Conservation (phyloP, 2,888 invertebrate genomes). For the Argyra leucocephala region DNA sequence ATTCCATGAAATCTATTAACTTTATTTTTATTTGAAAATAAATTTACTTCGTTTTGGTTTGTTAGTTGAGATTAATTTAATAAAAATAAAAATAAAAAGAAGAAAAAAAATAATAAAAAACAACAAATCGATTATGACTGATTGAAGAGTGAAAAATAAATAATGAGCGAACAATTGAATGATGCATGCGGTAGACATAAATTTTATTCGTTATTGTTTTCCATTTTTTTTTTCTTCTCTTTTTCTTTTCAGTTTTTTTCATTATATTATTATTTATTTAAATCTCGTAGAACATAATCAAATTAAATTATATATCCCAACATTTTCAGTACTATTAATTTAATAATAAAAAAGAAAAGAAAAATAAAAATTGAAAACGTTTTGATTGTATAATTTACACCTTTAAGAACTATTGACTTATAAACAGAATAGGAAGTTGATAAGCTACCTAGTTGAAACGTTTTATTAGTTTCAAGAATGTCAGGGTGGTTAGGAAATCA, state of each 20-base stretch:
- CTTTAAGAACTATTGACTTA: too few relatives aligned
- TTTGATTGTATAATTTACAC: not conserved
- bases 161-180: conserved; percentile 4
- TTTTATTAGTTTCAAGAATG: too few relatives aligned
- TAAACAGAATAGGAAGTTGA: too few relatives aligned
- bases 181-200: conserved; percentile 4
- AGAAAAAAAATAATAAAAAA: not conserved
- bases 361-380: not conserved
- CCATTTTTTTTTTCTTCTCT: not conserved
- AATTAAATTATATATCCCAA: not conserved
- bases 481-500: too few relatives aligned
- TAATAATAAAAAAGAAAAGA: too few relatives aligned
- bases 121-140: not conserved
- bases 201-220: conserved; percentile 7
- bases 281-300: not conserved
- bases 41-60: not conserved
- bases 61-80: not conserved
- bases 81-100: not conserved
- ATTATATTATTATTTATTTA: not conserved
- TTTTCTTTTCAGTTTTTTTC: not conserved
- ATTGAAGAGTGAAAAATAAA: conserved; percentile 2
- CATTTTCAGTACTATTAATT: not conserved
- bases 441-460: too few relatives aligned
- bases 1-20: too few relatives aligned
- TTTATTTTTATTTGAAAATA: not conserved